Percentiles rank a stretch among this genome's conserved stretches.
These are phyloP conservation scores for Brachionus rubens DNA, from an alignment of 1,140 invertebrate species.

Conservation along the genomic window DNA sequence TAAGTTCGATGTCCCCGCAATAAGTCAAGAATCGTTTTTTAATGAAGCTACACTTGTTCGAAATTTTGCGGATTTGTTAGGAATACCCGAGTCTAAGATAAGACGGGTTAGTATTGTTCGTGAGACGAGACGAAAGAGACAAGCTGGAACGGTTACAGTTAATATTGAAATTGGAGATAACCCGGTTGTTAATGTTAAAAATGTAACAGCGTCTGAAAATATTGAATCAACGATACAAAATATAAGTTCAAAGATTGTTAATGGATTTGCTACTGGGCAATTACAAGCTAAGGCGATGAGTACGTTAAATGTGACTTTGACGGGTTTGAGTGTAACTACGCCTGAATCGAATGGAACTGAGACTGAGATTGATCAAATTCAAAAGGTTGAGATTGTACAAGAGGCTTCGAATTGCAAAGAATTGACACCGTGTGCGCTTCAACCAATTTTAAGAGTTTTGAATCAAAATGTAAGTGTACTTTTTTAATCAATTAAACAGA, in stretches of 20 bases:
- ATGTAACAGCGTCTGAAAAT: neutral
- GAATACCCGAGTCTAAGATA: neutral
- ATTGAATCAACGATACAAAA: neutral
- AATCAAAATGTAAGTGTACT: constrained; percentile 19
- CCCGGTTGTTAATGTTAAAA: neutral
- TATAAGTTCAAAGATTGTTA: neutral
- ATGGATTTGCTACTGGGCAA: neutral
- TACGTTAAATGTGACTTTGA: neutral
- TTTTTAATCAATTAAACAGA: no score
- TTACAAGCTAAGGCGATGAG: neutral
- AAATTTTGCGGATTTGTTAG: no score
- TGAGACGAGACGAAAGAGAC: neutral
- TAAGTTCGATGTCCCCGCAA: neutral
- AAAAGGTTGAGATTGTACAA: neutral
- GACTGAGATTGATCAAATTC: neutral
- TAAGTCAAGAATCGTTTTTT: constrained; percentile 10
- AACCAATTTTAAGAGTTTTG: neutral
- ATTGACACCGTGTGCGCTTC: neutral
- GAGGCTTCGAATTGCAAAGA: constrained; percentile 1
- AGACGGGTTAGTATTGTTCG: neutral
- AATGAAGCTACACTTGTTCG: neutral
- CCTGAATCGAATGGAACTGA: constrained; percentile 31
- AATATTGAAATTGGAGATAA: neutral
- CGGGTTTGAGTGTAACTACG: neutral
- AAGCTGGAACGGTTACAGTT: neutral